These are phyloP conservation scores for Luperina nickerlii DNA, from an alignment of 2,888 invertebrate species.

Conservation along the genomic window DNA sequence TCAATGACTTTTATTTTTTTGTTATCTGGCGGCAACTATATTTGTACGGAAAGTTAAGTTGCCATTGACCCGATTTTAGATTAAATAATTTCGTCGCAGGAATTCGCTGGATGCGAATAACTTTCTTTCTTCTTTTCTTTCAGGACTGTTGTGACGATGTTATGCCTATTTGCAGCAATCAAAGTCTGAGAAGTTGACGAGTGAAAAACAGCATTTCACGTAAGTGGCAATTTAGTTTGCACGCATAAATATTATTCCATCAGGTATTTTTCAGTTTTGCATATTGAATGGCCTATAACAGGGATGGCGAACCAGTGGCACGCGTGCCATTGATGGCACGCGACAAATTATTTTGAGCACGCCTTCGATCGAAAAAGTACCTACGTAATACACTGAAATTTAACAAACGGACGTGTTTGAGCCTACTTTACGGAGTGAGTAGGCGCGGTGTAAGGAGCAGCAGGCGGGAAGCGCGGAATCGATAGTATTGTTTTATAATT, in stretches of 20 bases:
- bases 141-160: not conserved
- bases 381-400: too few relatives aligned
- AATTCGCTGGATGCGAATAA: not conserved
- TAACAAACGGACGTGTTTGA: too few relatives aligned
- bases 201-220: not conserved
- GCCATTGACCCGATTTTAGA: not conserved
- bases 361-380: too few relatives aligned
- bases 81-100: not conserved
- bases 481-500: too few relatives aligned
- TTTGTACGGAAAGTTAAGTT: not conserved
- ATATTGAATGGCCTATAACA: not conserved
- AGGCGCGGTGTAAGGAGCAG: too few relatives aligned
- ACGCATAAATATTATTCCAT: not conserved
- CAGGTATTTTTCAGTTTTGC: not conserved
- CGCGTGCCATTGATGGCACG: too few relatives aligned
- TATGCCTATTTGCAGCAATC: not conserved
- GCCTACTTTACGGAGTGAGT: too few relatives aligned
- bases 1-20: too few relatives aligned
- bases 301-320: too few relatives aligned
- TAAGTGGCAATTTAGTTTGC: not conserved
- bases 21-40: too few relatives aligned
- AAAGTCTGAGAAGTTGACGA: not conserved
- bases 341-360: too few relatives aligned
- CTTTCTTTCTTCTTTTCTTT: not conserved
- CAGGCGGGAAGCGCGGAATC: too few relatives aligned